Base-by-base conservation (phyloP, 2,888 invertebrate species). In the Meandrusa payeni region DNA sequence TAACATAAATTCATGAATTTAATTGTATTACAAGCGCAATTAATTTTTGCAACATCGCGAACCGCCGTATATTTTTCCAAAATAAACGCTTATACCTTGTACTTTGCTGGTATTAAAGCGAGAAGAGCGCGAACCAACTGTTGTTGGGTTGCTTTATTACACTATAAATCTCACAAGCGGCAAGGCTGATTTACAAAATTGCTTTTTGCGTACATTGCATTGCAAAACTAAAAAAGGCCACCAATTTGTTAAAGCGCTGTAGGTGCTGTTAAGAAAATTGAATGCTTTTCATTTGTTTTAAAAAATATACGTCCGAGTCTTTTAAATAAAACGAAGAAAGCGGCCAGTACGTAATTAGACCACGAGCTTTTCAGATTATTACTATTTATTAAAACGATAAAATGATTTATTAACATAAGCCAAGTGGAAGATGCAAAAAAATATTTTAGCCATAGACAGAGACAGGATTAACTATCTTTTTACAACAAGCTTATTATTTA, bases 141-240 rank as follows among this genome's bases (percentile, higher is more conserved):
- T 61, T 55, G 55, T 55, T 73, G 77, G 44, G 39, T 74, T 66
- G 64, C 69, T 80, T 80, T 77, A 76, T 79, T 76, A 69, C 75
- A 60, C 43, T 48, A 53, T 58, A 55, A 58, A 58, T 76, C 69
- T 50, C 48, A 55, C 55, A 63, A 50, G 71, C 52, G 46, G 74
- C 72, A 72, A 74, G 67, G 69, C 77, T 80, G 80, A 82, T 80
- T 82, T 82, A 81, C 77, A 75, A 74, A 65, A 71, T 58, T 74
- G 72, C 71, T 75, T 65, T 76, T 70, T 69, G 64, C 69, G 43
- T 38, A 43, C 24, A 38, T 31, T 37, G 31, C 24, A 32, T 31
- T 42, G 34, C 12, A 36, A 42, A 37, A 36, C 11, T 24, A 37
- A 41, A 34, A 41, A 19, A 19, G 29, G 17, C 42, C 15, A 24